Base-by-base conservation (phyloP, 2,113 vertebrate genomes). In the Elephas maximus region DNA sequence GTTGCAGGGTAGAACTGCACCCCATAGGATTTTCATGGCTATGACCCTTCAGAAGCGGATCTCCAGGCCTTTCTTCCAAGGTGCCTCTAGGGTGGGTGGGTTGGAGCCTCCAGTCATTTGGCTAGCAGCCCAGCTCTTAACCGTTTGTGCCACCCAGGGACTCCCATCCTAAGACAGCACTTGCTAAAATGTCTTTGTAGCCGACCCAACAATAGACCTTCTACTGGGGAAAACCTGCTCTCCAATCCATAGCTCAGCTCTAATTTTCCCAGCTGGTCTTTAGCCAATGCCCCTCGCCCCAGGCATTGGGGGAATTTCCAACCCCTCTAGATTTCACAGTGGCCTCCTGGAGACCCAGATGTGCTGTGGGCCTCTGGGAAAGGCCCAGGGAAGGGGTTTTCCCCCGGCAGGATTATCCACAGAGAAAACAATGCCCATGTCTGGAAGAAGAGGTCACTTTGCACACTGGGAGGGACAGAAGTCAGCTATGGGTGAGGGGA, bases 221-320 rank as follows among this genome's bases (percentile, higher is more conserved):
- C 44, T n/a, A 23, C 17, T 4, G 6, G n/a, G 86, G 20, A 81
- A 65, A 62, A 24, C n/a, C 5, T 3, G 67, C 20, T 45, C 10
- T 76, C 26, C 10, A 20, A 11, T 41, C n/a, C 33, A 2, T 6
- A 8, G 76, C 3, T 9, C 2, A 4, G 37, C 12, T 65, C 63
- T 5, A 0, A 14, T 11, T 0, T 0, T 15, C 71, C 10, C 8
- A 10, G 2, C 23, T 74, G 7, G 74, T 48, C 57, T 33, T 41
- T 1, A 11, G 30, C 30, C 63, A 23, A 18, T 1, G 12, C 11
- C 84, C 48, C 23, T 15, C 74, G 23, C 88, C 73, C 44, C 37
- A 57, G 15, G 30, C n/a, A 45, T 30, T 21, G 20, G 37, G 37
- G 74, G 74, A 41, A 65, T 26, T 33, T 28, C 33, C 57, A 60